These are phyloP conservation scores for Gymnocephalus cernua DNA, from an alignment of 2,113 vertebrate species.

Conservation along the genomic window DNA sequence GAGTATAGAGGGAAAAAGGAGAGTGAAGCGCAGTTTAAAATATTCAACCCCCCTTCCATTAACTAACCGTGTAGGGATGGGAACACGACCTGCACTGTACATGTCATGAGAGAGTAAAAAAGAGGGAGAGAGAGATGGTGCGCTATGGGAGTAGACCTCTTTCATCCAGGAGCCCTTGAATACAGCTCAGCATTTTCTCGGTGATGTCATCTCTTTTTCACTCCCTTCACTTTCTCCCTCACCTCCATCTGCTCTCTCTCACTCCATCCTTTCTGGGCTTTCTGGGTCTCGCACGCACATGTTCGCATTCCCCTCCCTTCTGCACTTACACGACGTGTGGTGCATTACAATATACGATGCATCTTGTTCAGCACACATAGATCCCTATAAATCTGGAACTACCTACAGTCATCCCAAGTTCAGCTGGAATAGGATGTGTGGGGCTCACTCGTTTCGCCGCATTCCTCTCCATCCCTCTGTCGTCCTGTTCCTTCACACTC, in stretches of 20 bases:
- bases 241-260: slow-evolving; percentile 68
- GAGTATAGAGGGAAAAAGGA: slow-evolving; percentile 54
- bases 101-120: slow-evolving; percentile 55
- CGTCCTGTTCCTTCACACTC: slow-evolving; percentile 16
- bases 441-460: slow-evolving; percentile 6
- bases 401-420: slow-evolving; percentile 36
- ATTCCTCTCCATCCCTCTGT: slow-evolving; percentile 19
- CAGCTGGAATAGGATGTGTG: slow-evolving; percentile 20
- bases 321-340: slow-evolving; percentile 40
- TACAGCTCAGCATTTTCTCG: slow-evolving; percentile 80
- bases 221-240: slow-evolving; percentile 61
- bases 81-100: slow-evolving; percentile 77
- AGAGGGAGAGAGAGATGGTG: slow-evolving; percentile 27
- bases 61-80: slow-evolving; percentile 72
- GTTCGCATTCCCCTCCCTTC: slow-evolving; percentile 20
- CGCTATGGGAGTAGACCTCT: slow-evolving; percentile 66
- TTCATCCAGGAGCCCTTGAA: slow-evolving; percentile 73
- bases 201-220: slow-evolving; percentile 78
- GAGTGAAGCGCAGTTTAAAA: slow-evolving; percentile 80
- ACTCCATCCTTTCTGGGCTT: slow-evolving; percentile 51
- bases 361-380: slow-evolving; percentile 37
- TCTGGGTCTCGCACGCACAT: slow-evolving; percentile 61
- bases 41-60: slow-evolving; percentile 85
- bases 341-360: slow-evolving; percentile 56
- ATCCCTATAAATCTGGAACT: slow-evolving; percentile 52